Evolutionary conservation across 2,888 invertebrate species (phyloP).

Genomic region (Acrobasis consociella): DNA sequence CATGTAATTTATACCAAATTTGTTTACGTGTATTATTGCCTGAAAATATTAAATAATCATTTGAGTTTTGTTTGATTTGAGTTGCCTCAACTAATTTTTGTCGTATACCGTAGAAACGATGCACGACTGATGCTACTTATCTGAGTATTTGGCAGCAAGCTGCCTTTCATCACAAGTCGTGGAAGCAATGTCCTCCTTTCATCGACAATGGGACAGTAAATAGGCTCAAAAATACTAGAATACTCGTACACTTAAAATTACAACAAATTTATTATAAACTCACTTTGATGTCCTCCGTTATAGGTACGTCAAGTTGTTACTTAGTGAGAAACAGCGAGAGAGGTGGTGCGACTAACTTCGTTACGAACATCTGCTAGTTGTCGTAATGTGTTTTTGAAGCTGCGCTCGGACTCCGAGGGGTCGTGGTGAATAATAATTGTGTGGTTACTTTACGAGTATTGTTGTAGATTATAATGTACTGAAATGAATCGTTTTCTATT

Average conservation of each 20-base stretch:
- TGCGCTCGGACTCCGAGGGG: background rate
- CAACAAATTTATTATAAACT: background rate
- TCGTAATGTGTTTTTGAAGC: conserved; percentile 21
- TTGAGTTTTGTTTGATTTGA: too few species aligned
- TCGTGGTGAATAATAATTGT: conserved; percentile 7
- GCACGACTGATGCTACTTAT: too few species aligned
- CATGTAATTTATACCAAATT: too few species aligned
- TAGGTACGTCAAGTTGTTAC: background rate
- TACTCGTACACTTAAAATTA: background rate
- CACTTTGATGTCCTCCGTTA: background rate
- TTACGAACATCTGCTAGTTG: conserved; percentile 11
- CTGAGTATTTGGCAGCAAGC: too few species aligned
- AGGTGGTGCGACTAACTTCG: conserved; percentile 1
- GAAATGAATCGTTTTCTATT: background rate
- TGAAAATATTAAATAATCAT: too few species aligned
- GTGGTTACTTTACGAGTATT: background rate
- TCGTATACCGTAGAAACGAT: too few species aligned
- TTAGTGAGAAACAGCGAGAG: conserved; percentile 4
- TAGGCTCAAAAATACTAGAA: too few species aligned
- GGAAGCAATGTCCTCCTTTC: too few species aligned
- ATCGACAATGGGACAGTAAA: too few species aligned
- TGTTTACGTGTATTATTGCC: too few species aligned
- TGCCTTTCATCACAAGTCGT: too few species aligned
- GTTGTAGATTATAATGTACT: background rate
- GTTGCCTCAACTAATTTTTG: too few species aligned